Evolutionary conservation across 2,113 vertebrate species (phyloP).

Genomic region (Pluvialis apricaria): DNA sequence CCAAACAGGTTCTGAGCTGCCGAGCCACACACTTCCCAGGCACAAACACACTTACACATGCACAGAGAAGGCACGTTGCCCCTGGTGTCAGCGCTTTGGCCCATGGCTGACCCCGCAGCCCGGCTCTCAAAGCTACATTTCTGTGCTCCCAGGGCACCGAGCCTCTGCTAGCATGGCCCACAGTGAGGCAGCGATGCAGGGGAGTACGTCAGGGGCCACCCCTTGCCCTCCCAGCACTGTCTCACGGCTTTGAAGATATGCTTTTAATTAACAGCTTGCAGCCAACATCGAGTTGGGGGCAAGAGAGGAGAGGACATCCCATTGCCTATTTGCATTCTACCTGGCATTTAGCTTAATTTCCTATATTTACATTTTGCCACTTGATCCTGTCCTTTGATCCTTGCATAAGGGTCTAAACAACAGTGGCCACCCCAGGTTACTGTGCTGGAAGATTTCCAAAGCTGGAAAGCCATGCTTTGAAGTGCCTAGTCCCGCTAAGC

Average conservation of each 20-base stretch:
- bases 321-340: background rate
- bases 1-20: background rate
- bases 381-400: background rate
- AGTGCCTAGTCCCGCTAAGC: background rate
- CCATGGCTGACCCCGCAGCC: background rate
- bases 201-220: fast-evolving
- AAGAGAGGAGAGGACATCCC: background rate
- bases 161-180: background rate
- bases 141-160: background rate
- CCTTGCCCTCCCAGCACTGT: background rate
- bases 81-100: background rate
- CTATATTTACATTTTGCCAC: background rate
- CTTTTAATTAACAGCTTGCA: background rate
- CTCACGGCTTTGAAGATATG: background rate
- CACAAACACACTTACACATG: background rate
- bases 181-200: background rate
- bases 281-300: fast-evolving
- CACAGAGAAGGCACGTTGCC: fast-evolving
- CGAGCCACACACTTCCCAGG: background rate
- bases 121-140: background rate
- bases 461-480: background rate
- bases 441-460: background rate
- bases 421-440: background rate
- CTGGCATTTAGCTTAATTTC: background rate
- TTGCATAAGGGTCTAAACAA: background rate